Conservation (phyloP, 2,797 vertebrate genomes). For the Sylvilagus floridanus region DNA sequence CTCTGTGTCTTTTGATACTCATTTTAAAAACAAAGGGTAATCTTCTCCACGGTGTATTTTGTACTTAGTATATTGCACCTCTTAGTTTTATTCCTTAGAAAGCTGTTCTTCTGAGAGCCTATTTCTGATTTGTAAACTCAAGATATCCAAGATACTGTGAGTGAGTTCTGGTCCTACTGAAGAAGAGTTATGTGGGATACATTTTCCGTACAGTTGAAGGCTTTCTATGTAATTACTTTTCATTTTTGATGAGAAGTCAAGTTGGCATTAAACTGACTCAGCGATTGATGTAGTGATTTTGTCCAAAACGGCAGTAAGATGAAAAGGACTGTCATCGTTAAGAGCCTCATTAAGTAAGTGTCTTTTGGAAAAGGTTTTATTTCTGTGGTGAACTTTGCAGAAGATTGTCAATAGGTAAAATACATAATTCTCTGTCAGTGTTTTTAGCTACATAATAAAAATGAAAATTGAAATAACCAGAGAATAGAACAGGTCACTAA, state of each 20-base stretch:
- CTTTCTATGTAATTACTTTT: conserved; percentile 75
- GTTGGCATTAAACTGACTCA: conserved; percentile 79
- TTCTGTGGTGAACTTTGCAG: not conserved
- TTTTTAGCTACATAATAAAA: conserved; percentile 58
- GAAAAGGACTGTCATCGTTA: conserved; percentile 33
- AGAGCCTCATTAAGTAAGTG: conserved; percentile 20
- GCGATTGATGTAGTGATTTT: conserved; percentile 60
- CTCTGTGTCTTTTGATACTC: too few relatives aligned
- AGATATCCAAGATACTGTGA: not conserved
- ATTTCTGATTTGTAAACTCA: conserved; percentile 45
- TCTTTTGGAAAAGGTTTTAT: conserved; percentile 62
- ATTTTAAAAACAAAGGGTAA: conserved; percentile 64
- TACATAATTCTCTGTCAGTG: conserved; percentile 40
- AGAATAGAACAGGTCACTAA: not conserved
- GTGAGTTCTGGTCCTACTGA: not conserved
- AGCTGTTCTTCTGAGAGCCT: conserved; percentile 56
- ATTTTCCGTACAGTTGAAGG: conserved; percentile 68
- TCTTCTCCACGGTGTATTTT: conserved; percentile 48
- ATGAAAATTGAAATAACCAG: not conserved
- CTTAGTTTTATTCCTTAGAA: conserved; percentile 34
- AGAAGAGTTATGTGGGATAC: not conserved
- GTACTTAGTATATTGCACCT: conserved; percentile 3
- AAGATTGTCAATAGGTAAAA: conserved; percentile 56
- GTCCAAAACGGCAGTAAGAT: conserved; percentile 69
- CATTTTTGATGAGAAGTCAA: conserved; percentile 81